phyloP scores from a whole-genome alignment of 1,140 invertebrate species.

The Drosophila bocki region DNA sequence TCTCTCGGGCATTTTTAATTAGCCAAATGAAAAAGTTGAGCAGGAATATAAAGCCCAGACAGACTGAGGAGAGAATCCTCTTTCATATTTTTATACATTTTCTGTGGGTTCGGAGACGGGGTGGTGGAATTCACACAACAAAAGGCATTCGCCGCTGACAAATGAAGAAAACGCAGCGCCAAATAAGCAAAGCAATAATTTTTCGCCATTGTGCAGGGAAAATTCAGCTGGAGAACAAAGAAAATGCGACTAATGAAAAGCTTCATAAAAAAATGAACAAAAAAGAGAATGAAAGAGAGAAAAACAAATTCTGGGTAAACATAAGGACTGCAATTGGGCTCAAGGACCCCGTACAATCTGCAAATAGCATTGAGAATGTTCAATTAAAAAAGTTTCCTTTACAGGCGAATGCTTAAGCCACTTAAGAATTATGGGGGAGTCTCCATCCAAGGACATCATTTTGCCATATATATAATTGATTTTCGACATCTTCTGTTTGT shows the following conservation, averaged over 20 bases:
- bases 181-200: slow-evolving; percentile 78
- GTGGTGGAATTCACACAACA: slow-evolving; percentile 14
- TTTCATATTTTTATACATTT: slow-evolving; percentile 51
- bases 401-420: slow-evolving; percentile 54
- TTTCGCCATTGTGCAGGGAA: slow-evolving; percentile 54
- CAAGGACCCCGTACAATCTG: slow-evolving; percentile 6
- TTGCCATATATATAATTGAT: slow-evolving; percentile 65
- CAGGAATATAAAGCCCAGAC: slow-evolving; percentile 57
- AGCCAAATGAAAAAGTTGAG: slow-evolving; percentile 81
- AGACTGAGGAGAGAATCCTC: slow-evolving; percentile 30
- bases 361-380: slow-evolving; percentile 52
- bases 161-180: slow-evolving; percentile 72
- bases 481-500: slow-evolving; percentile 65
- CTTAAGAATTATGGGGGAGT: slow-evolving; percentile 56
- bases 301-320: slow-evolving; percentile 61
- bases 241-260: slow-evolving; percentile 64
- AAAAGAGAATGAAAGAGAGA: slow-evolving; percentile 3
- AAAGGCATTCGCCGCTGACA: slow-evolving; percentile 50
- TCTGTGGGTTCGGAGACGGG: slow-evolving; percentile 20
- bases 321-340: slow-evolving; percentile 59
- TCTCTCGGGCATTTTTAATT: slow-evolving; percentile 74
- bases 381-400: slow-evolving; percentile 69
- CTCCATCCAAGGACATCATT: not conserved
- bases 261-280: slow-evolving; percentile 1
- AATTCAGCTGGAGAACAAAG: slow-evolving; percentile 54